Percentiles rank a stretch among this genome's conserved stretches.
Conservation (phyloP, 2,888 invertebrate genomes). For the Caenorhabditis afra region DNA sequence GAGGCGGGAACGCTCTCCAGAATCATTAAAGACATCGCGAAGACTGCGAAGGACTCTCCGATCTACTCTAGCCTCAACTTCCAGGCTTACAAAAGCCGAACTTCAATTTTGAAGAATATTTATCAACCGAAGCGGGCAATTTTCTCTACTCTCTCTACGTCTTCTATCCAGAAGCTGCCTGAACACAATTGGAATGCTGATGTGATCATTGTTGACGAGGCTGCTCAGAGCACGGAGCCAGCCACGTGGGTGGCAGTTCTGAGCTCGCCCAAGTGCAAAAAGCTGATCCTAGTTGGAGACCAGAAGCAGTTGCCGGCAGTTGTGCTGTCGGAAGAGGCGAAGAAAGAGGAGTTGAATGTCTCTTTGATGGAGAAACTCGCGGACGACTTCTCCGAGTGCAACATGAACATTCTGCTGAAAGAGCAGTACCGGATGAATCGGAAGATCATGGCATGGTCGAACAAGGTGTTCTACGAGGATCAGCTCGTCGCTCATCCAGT, state of each 20-base stretch:
- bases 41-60: background rate
- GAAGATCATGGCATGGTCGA: slow-evolving; percentile 77
- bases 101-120: slow-evolving; percentile 16
- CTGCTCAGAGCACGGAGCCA: slow-evolving; percentile 68
- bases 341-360: slow-evolving; percentile 23
- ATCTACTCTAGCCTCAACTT: background rate
- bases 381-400: slow-evolving; percentile 56
- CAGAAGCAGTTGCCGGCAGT: slow-evolving; percentile 73
- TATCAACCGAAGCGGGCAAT: slow-evolving; percentile 30
- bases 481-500: slow-evolving; percentile 60
- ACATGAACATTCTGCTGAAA: slow-evolving; percentile 68
- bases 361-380: slow-evolving; percentile 66
- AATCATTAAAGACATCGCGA: slow-evolving; percentile 6
- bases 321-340: slow-evolving; percentile 51
- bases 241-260: slow-evolving; percentile 63
- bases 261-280: slow-evolving; percentile 63
- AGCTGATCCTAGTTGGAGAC: slow-evolving; percentile 75
- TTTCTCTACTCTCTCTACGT: slow-evolving; percentile 57
- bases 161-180: slow-evolving; percentile 45
- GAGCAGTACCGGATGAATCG: slow-evolving; percentile 76
- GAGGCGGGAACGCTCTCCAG: background rate
- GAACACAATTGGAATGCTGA: slow-evolving; percentile 56
- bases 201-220: slow-evolving; percentile 67
- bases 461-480: slow-evolving; percentile 72
- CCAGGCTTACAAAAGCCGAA: background rate